Evolutionary conservation across 2,797 vertebrate species (phyloP).

Genomic region (Phataginus tricuspis): DNA sequence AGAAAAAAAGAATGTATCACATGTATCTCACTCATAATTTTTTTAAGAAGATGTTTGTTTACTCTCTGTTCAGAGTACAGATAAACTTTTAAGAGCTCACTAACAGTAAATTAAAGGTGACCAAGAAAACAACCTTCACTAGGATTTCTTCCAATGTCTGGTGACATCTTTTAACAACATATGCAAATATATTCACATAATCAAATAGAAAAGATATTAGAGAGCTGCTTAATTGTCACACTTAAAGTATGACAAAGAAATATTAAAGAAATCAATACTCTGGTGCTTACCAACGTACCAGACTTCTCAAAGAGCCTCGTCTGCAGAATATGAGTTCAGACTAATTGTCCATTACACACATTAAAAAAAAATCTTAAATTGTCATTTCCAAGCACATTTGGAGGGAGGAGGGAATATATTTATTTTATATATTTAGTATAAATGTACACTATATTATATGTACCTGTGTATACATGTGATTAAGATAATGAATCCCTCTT

Average conservation of each 20-base stretch:
- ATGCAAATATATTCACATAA: background rate
- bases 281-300: background rate
- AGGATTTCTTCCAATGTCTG: background rate
- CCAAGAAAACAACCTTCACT: background rate
- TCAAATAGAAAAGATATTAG: background rate
- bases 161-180: slow-evolving; percentile 28
- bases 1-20: background rate
- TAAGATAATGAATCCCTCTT: background rate
- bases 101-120: background rate
- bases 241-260: slow-evolving; percentile 8
- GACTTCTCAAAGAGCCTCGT: background rate
- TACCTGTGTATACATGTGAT: background rate
- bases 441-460: background rate
- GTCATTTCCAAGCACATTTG: slow-evolving; percentile 5
- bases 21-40: background rate
- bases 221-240: background rate
- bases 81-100: background rate
- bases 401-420: background rate
- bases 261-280: background rate
- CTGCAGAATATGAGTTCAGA: background rate
- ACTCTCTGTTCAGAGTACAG: slow-evolving; percentile 21
- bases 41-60: background rate
- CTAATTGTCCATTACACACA: background rate
- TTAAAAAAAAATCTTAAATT: background rate
- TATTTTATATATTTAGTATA: background rate